These are phyloP conservation scores for Phengaris arion DNA, from an alignment of 2,888 invertebrate species.

Conservation along the genomic window DNA sequence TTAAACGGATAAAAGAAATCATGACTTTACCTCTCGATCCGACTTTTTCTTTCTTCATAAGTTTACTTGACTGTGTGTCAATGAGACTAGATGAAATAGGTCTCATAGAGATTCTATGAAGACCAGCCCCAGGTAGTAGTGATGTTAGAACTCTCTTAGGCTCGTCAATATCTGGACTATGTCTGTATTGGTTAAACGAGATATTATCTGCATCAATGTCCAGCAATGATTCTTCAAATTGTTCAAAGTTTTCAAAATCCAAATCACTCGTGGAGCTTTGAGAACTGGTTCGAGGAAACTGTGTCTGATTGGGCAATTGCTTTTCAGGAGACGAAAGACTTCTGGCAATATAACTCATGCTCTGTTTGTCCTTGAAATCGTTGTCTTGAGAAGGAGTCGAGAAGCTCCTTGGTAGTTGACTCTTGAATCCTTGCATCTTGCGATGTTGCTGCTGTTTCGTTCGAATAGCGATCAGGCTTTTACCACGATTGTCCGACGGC, in stretches of 20 bases:
- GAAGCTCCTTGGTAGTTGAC: slow-evolving; percentile 65
- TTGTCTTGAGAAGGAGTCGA: slow-evolving; percentile 66
- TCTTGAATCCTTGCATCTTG: slow-evolving; percentile 55
- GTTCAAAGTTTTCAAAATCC: slow-evolving; percentile 69
- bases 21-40: slow-evolving; percentile 55
- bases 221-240: slow-evolving; percentile 67
- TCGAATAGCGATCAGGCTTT: slow-evolving; percentile 65
- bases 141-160: slow-evolving; percentile 64
- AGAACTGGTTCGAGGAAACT: slow-evolving; percentile 48
- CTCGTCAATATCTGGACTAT: slow-evolving; percentile 59
- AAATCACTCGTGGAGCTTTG: slow-evolving; percentile 65
- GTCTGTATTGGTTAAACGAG: slow-evolving; percentile 52
- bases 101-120: slow-evolving; percentile 63
- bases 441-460: slow-evolving; percentile 64
- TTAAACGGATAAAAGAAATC: neutral
- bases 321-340: slow-evolving; percentile 70
- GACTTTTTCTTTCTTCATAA: slow-evolving; percentile 49
- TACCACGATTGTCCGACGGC: slow-evolving; percentile 49
- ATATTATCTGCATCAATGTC: slow-evolving; percentile 68
- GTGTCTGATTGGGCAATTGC: slow-evolving; percentile 44
- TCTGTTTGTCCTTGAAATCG: slow-evolving; percentile 49
- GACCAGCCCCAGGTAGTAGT: slow-evolving; percentile 67
- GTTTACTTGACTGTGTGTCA: slow-evolving; percentile 56
- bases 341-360: slow-evolving; percentile 58
- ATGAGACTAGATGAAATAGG: slow-evolving; percentile 56